Percentiles rank a stretch among this genome's conserved stretches.
phyloP scores from a whole-genome alignment of 2,888 invertebrate species.

The Ophion costatus region DNA sequence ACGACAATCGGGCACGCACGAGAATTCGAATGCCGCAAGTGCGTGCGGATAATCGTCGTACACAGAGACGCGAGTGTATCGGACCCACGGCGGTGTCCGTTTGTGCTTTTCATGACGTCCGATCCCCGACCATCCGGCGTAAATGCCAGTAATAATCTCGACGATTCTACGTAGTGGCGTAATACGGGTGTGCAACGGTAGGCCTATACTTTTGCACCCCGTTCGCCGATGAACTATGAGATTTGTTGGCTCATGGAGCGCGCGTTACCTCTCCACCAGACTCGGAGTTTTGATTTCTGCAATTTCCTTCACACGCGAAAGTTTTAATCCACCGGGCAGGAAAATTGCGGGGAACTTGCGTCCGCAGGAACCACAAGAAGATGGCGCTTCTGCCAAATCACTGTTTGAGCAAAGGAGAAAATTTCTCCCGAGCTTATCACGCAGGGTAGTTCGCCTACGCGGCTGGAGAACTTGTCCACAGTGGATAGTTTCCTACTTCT shows the following conservation, averaged over 20 bases:
- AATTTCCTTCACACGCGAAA: conserved; percentile 43
- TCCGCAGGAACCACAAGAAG: not conserved
- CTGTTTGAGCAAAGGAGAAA: not conserved
- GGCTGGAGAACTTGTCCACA: not conserved
- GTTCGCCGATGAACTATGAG: conserved; percentile 20
- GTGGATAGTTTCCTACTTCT: not conserved
- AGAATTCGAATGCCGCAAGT: conserved; percentile 28
- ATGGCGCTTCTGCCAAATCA: not conserved
- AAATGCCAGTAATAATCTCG: conserved; percentile 19
- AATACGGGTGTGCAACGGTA: not conserved
- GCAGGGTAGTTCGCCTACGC: not conserved
- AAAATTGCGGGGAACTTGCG: conserved; percentile 5
- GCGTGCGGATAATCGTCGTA: conserved; percentile 45
- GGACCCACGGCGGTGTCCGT: conserved; percentile 18
- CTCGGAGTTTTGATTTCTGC: not conserved
- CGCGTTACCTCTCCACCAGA: not conserved
- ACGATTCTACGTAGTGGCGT: conserved; percentile 2
- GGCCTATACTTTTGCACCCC: conserved; percentile 3
- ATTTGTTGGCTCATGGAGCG: conserved; percentile 36
- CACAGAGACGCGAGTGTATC: conserved; percentile 20
- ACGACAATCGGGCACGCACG: conserved; percentile 28
- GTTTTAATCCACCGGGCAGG: conserved; percentile 19
- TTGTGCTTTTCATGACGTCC: conserved; percentile 52
- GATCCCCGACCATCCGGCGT: conserved; percentile 30
- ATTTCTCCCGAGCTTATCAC: not conserved